Evolutionary conservation across 2,113 vertebrate genomes (phyloP), one percentile per base, ranked within the genome.

Genomic region (Gallinago media): DNA sequence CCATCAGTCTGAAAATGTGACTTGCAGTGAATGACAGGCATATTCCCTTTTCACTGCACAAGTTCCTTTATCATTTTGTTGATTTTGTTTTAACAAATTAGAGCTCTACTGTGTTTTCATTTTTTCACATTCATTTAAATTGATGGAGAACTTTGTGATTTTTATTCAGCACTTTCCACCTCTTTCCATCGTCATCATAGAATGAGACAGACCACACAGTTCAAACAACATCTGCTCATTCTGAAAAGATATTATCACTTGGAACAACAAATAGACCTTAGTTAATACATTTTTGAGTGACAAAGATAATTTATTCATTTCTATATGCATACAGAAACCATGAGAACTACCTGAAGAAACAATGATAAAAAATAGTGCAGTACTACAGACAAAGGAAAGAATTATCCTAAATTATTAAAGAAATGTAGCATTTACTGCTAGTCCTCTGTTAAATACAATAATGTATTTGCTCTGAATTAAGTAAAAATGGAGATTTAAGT

Each of bases 181-280:
- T 72, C 71, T 62, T 71, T 36, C 88, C 58, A 50, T 72, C 72
- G 29, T 59, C 80, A 49, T 12, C 58, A 75, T 7, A 87, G 73
- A 88, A 92, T 0, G 21, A 96, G 92, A 62, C 56, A 90, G 71
- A 78, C 21, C 20, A 85, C 68, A n/a, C 42, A 58, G 88, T 86
- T 84, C 76, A 91, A 94, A 92, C 66, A 93, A 81, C 84, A 91
- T 77, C 94, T 91, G 92, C 72, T 92, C 77, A 75, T 88, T 95
- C 91, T 89, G 70, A 91, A 95, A 75, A 97, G 91, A 96, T 46
- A 80, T 63, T 76, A 92, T 89, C 95, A 91, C 90, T 74, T 74
- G 71, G 78, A 91, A 97, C 91, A 96, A 94, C 92, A 95, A 93
- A 93, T 14, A 89, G 85, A 93, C 72, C 72, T 96, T 94, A 93